phyloP scores from a whole-genome alignment of 2,113 vertebrate genomes.

The Mormoops blainvillei region DNA sequence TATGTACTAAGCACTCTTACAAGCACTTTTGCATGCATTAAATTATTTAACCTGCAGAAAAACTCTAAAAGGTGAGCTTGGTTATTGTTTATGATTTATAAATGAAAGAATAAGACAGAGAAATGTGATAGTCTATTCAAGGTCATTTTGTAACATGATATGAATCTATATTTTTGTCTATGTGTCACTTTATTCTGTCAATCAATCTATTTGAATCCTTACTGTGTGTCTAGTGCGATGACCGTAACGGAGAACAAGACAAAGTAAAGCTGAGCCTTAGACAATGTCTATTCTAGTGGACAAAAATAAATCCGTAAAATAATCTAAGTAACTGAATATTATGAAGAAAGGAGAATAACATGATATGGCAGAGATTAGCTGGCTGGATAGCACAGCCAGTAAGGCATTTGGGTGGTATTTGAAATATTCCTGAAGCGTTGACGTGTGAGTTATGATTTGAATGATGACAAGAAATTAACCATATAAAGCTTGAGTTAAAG shows the following conservation, averaged over 20 bases:
- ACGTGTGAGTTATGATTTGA: background rate
- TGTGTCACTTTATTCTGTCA: background rate
- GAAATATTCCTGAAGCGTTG: background rate
- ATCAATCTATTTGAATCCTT: background rate
- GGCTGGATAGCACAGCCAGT: background rate
- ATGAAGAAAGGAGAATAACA: background rate
- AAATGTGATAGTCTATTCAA: background rate
- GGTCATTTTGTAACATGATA: background rate
- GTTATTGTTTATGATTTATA: background rate
- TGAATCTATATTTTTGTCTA: background rate
- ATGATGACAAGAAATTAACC: background rate
- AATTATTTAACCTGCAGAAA: background rate
- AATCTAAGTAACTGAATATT: background rate
- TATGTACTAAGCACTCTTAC: background rate
- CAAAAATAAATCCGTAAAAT: background rate
- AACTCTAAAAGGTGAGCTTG: background rate
- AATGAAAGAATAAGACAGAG: background rate
- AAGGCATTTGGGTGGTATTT: background rate
- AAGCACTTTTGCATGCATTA: background rate
- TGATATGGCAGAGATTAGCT: background rate
- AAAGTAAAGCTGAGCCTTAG: background rate
- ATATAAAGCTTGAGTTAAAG: background rate
- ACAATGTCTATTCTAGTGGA: background rate
- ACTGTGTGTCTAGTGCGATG: background rate
- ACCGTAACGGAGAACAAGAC: background rate